Evolutionary conservation across 2,797 vertebrate species (phyloP), one percentile per base, ranked within the genome.

Genomic region (Alosa sapidissima): DNA sequence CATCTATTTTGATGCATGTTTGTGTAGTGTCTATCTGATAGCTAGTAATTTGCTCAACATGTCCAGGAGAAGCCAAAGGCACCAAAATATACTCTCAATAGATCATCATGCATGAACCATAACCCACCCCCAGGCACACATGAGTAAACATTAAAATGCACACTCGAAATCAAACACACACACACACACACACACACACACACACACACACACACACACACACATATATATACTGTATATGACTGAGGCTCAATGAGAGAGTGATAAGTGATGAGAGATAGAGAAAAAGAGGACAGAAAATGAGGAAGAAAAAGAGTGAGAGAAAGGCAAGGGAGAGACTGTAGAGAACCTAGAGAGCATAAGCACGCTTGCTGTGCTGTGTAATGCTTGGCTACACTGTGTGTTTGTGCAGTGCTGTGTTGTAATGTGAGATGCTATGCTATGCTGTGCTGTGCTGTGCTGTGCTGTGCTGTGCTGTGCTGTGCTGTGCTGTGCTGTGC

Each of bases 121-220:
- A n/a, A 11, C 41, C 33, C 1, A 11, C 41, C 13, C 0, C 13
- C 2, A 47, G 21, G 72, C 72, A 78, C 72, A 47, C 36, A 78
- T 75, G 68, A 75, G 68, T 75, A n/a, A 3, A 75, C 60, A 62
- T 81, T 84, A 13, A 87, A 55, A 90, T 68, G 52, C 84, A 84
- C 82, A 8, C 91, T 93, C 94, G 93, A 94, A 93, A 93, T 93
- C 93, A 91, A 94, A 90, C 93, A 94, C 88, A 88, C 90, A 91
- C 93, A 94, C 91, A 95, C 41, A 51, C 49, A 51, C 49, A 51
- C 49, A 51, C 49, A 51, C 49, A 51, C 49, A 51, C 49, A 51
- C 93, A 95, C 93, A 93, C 93, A 93, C 93, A 93, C 91, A 94
- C 93, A 94, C 93, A 93, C 93, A 94, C 5, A 49, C 5, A 90